These are phyloP conservation scores for Pogonomyrmex barbatus DNA, from an alignment of 1,140 invertebrate species.

Conservation along the genomic window DNA sequence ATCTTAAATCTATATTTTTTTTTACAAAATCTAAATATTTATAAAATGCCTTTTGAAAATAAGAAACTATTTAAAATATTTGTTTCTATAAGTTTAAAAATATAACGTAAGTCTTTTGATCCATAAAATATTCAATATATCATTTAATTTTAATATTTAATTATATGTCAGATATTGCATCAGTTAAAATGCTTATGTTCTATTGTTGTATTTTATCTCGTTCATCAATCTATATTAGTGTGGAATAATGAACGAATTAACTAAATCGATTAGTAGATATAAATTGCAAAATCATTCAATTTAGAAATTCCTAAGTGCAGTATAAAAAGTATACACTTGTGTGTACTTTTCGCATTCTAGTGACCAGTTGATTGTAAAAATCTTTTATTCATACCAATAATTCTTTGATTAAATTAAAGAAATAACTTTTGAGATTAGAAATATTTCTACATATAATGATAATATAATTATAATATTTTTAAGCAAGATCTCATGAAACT, in stretches of 20 bases:
- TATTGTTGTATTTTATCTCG: background rate
- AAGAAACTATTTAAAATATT: no score
- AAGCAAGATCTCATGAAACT: background rate
- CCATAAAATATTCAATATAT: slow-evolving; percentile 8
- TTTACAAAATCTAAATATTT: no score
- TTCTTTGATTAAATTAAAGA: background rate
- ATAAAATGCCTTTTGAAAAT: no score
- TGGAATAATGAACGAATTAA: background rate
- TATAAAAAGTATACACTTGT: background rate
- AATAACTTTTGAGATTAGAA: slow-evolving; percentile 19
- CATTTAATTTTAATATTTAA: slow-evolving; percentile 3
- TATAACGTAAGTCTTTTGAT: background rate
- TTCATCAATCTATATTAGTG: background rate
- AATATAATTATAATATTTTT: background rate
- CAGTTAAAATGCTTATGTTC: background rate
- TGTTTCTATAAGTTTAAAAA: background rate
- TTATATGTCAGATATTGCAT: background rate
- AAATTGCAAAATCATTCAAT: slow-evolving; percentile 11
- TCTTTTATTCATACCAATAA: slow-evolving; percentile 14
- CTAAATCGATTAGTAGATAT: background rate
- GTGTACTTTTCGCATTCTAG: background rate
- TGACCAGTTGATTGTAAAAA: slow-evolving; percentile 21
- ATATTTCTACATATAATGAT: slow-evolving; percentile 34
- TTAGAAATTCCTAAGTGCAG: background rate
- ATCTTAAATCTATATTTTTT: no score